Evolutionary conservation across 1,140 invertebrate genomes (phyloP).

Genomic region (Cotesia chilonis): DNA sequence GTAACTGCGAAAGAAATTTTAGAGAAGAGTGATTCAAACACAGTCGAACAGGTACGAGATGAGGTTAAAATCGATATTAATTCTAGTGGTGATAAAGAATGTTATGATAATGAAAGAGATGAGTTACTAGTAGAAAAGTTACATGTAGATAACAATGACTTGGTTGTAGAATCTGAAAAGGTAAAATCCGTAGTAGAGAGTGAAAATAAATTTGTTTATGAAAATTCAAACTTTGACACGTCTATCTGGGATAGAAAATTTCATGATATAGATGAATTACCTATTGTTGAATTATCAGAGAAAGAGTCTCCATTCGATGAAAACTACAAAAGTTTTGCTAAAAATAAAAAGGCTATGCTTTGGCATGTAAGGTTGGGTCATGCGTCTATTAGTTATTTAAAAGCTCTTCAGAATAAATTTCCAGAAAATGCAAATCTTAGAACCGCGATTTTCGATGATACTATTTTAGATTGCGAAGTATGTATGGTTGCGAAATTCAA

Average conservation of each 20-base stretch:
- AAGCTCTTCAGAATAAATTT: constrained; percentile 37
- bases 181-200: constrained; percentile 15
- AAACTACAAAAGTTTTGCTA: constrained; percentile 27
- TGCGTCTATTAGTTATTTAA: constrained; percentile 38
- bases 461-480: constrained; percentile 41
- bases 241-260: constrained; percentile 41
- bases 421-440: constrained; percentile 30
- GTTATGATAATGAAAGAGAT: no score
- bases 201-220: constrained; percentile 20
- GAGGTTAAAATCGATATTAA: neutral
- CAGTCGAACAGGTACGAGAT: neutral
- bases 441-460: constrained; percentile 34
- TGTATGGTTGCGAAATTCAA: constrained; percentile 41
- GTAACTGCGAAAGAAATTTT: neutral
- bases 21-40: neutral
- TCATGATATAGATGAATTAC: constrained; percentile 15
- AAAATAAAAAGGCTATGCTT: constrained; percentile 39
- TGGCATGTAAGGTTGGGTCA: constrained; percentile 43
- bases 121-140: neutral
- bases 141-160: neutral
- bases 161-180: neutral
- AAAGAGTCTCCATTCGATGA: constrained; percentile 27
- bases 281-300: no score
- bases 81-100: neutral
- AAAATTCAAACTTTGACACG: constrained; percentile 38